Evolutionary conservation across 2,888 invertebrate species (phyloP).

Genomic region (Calliopum simillimum): DNA sequence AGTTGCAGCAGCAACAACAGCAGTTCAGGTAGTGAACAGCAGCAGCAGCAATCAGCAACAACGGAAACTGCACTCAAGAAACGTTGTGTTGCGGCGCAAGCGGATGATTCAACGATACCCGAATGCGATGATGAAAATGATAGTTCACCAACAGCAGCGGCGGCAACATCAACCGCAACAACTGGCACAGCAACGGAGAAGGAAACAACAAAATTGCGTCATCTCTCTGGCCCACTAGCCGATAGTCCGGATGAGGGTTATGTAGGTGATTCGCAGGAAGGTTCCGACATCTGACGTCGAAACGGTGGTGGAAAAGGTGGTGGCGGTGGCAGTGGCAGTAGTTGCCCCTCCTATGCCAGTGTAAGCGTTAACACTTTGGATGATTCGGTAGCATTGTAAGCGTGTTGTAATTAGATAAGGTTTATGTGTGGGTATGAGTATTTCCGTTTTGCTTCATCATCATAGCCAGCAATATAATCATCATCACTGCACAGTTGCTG

Average conservation of each 20-base stretch:
- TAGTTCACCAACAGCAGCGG: conserved; percentile 48
- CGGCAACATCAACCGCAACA: conserved; percentile 41
- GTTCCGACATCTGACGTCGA: conserved; percentile 76
- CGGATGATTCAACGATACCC: conserved; percentile 67
- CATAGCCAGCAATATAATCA: conserved; percentile 37
- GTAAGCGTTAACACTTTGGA: conserved; percentile 58
- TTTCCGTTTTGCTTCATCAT: conserved; percentile 9
- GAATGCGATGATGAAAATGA: conserved; percentile 67
- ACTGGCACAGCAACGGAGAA: conserved; percentile 38
- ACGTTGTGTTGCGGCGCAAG: conserved; percentile 73
- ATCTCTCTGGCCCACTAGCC: conserved; percentile 70
- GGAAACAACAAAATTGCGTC: conserved; percentile 69
- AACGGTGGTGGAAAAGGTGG: conserved; percentile 43
- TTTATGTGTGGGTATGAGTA: not conserved
- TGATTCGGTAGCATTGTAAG: conserved; percentile 65
- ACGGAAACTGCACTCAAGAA: conserved; percentile 57
- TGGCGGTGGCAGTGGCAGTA: conserved; percentile 7
- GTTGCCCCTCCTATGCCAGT: conserved; percentile 41
- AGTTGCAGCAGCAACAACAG: conserved; percentile 37
- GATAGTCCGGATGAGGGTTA: conserved; percentile 91
- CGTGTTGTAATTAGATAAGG: not conserved
- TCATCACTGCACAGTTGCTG: not conserved
- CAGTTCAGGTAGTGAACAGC: conserved; percentile 52
- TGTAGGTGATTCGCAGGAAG: conserved; percentile 79
- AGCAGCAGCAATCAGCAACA: conserved; percentile 59